Conservation (phyloP, 2,888 invertebrate genomes). For the Ditula angustiorana region DNA sequence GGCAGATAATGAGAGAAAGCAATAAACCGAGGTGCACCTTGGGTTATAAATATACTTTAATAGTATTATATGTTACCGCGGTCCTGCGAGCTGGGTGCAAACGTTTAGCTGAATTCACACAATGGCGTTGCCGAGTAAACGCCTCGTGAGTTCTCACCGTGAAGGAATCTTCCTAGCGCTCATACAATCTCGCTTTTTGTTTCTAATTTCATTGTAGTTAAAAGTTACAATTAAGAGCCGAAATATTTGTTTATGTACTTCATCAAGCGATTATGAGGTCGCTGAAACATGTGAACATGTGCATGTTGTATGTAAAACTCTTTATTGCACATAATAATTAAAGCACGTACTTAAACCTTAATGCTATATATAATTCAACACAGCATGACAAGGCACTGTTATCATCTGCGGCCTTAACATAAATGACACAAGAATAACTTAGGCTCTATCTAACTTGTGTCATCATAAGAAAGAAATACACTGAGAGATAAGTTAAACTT, state of each 20-base stretch:
- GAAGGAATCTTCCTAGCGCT: conserved; percentile 10
- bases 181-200: conserved; percentile 3
- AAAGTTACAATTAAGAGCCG: neutral
- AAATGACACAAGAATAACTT: too few relatives aligned
- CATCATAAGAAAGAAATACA: too few relatives aligned
- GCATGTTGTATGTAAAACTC: too few relatives aligned
- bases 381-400: too few relatives aligned
- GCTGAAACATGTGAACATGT: too few relatives aligned
- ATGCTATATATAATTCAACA: too few relatives aligned
- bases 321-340: too few relatives aligned
- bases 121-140: conserved; percentile 19
- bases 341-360: too few relatives aligned
- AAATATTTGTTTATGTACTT: neutral
- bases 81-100: conserved; percentile 8
- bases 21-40: conserved; percentile 22
- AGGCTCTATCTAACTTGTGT: too few relatives aligned
- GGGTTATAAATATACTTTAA: conserved; percentile 14
- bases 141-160: conserved; percentile 12
- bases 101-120: conserved; percentile 11
- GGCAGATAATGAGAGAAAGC: conserved; percentile 34
- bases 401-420: too few relatives aligned
- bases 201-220: conserved; percentile 6
- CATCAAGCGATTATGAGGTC: neutral
- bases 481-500: too few relatives aligned
- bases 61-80: conserved; percentile 13